Base-by-base conservation (phyloP, 2,797 vertebrate genomes). In the Falco peregrinus region DNA sequence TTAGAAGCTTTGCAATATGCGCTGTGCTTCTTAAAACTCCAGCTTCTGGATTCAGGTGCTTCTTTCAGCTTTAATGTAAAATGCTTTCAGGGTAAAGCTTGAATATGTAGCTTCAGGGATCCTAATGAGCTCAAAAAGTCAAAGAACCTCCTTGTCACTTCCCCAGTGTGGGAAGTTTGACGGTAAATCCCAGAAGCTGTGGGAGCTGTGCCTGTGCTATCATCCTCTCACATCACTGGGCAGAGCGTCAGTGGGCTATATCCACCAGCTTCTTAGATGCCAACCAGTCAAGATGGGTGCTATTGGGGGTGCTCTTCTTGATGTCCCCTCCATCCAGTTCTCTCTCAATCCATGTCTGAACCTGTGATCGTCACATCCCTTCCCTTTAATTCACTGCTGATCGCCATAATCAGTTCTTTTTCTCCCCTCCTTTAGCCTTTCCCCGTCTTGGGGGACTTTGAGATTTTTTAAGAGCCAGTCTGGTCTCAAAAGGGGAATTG, bases 221-320 rank as follows among this genome's bases (percentile, higher is more conserved):
- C 35, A 64, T 41, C 21, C 37, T 68, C 20, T 68, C 47, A 39
- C 37, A 17, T 37, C 0, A 0, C 39, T 50, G 19, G 14, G 43
- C 43, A 84, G 16, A 87, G 25, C 47, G 61, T n/a, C 48, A 19
- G 18, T 20, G 54, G 3, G 18, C 68, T 64, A 25, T 22, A 61
- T 31, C 26, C 47, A 26, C 9, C 10, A 63, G 51, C 43, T 76
- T 28, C 48, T 87, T 39, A n/a, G 28, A 81, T 57, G 43, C 28
- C 21, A 26, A 39, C 56, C 21, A 8, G 68, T 16, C 50, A 17
- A 61, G 22, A n/a, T 26, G 16, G 19, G 2, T 67, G 35, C 21
- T 41, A 4, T 10, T 88, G 33, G 24, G n/a, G 16, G 6, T 56
- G 26, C 13, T 61, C 48, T 78, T 12, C 47, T 71, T 68, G 6